Base-by-base conservation (phyloP, 1,140 invertebrate genomes). In the Drosophila grimshawi region DNA sequence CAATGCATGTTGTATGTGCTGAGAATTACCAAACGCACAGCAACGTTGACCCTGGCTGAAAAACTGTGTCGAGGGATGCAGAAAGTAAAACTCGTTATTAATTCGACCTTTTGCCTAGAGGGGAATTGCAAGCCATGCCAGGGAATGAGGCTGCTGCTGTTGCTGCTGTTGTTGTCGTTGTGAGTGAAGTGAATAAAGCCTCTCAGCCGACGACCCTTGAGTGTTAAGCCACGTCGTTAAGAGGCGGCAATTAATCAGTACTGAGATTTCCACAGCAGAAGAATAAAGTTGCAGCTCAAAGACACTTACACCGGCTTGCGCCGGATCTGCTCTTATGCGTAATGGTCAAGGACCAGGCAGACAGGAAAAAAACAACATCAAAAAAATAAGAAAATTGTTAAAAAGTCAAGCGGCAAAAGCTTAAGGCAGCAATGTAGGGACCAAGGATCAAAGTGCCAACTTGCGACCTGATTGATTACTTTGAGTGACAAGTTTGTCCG, bases 221-320 rank as follows among this genome's bases (percentile, higher is more conserved):
- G 74, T 62, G 74, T 62, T 61, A 61, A 75, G 65, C 71, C 76
- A 63, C 60, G 65, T 71, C 71, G 76, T 78, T 78, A 75, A 78
- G 61, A 75, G 62, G 60, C 59, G 29, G 64, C 76, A 78, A 78
- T 78, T 78, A 78, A 78, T 78, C 71, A 77, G 75, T 59, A 62
- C 70, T 68, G 64, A 77, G 73, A 71, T 77, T 77, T 53, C 59
- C 56, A 45, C 48, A 65, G 55, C 51, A 49, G 39, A 59, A 70
- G 67, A 3, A 69, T 59, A 70, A 70, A 70, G 43, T 75, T 69
- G 46, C 60, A 57, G 60, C 53, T 51, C 46, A 75, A 70, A 70
- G 67, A 59, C 56, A 55, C 48, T 30, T 61, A 35, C 32, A 48
- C 30, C 43, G 56, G 56, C 59, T 61, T 45, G 56, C 30, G 32